Percentiles rank a stretch among this genome's conserved stretches.
These are phyloP conservation scores for Hestina assimilis DNA, from an alignment of 1,140 invertebrate genomes.

Conservation along the genomic window DNA sequence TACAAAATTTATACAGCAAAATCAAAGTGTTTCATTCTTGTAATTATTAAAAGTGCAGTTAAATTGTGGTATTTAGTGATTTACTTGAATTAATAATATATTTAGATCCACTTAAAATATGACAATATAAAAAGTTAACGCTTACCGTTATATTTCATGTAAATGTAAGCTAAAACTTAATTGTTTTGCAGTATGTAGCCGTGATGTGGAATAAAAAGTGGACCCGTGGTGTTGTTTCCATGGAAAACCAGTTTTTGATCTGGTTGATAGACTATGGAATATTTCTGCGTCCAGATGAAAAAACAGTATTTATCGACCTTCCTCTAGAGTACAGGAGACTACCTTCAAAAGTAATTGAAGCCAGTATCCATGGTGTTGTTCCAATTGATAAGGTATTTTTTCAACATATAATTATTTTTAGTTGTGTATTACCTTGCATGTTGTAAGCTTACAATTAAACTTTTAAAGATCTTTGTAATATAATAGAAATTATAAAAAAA, in stretches of 20 bases:
- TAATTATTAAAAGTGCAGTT: too few species aligned
- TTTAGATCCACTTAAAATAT: too few species aligned
- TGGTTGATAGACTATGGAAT: slow-evolving; percentile 56
- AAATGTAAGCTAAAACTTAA: neutral
- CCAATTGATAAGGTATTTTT: slow-evolving; percentile 47
- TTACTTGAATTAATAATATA: too few species aligned
- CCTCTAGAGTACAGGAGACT: slow-evolving; percentile 41
- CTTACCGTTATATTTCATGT: neutral
- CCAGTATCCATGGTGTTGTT: slow-evolving; percentile 53
- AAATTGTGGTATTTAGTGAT: too few species aligned
- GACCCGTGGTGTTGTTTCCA: slow-evolving; percentile 45
- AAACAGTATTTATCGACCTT: slow-evolving; percentile 37
- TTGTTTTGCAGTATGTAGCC: slow-evolving; percentile 49
- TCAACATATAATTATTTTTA: neutral
- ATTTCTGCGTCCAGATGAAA: slow-evolving; percentile 41
- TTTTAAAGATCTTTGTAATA: too few species aligned
- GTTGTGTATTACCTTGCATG: neutral
- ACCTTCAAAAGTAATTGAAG: slow-evolving; percentile 56
- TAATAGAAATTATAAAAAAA: too few species aligned
- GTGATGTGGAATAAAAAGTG: slow-evolving; percentile 52
- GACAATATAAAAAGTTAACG: too few species aligned
- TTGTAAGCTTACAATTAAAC: neutral
- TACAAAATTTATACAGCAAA: too few species aligned
- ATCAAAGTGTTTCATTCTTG: too few species aligned
- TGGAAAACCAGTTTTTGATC: slow-evolving; percentile 47